Evolutionary conservation across 2,888 invertebrate genomes (phyloP).

Genomic region (Brachypterus glaber): DNA sequence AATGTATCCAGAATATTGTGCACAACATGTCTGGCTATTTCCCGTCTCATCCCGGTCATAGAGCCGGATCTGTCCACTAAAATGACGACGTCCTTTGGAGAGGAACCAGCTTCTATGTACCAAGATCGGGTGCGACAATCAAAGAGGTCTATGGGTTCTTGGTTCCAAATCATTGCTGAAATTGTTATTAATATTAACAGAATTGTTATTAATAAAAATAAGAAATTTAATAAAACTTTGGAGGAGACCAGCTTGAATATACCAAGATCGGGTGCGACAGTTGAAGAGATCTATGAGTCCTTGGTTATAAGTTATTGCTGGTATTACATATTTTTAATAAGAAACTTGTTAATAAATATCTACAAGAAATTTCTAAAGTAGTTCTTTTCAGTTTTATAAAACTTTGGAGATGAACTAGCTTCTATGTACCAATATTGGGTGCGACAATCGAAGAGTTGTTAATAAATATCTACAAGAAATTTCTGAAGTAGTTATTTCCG

Average conservation of each 20-base stretch:
- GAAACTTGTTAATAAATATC: no score
- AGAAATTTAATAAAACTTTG: no score
- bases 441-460: no score
- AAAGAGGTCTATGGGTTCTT: slow-evolving; percentile 81
- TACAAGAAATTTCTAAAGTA: no score
- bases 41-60: slow-evolving; percentile 62
- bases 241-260: slow-evolving; percentile 96
- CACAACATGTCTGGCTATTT: slow-evolving; percentile 82
- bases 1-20: slow-evolving; percentile 89
- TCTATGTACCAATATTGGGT: slow-evolving; percentile 95
- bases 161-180: slow-evolving; percentile 69
- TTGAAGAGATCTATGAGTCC: slow-evolving; percentile 89
- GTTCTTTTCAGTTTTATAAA: no score
- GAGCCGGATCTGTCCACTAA: slow-evolving; percentile 59
- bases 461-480: no score
- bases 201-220: no score
- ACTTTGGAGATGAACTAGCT: slow-evolving; percentile 95
- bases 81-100: slow-evolving; percentile 84
- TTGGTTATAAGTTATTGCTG: slow-evolving; percentile 69
- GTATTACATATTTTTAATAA: no score
- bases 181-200: no score
- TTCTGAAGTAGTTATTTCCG: no score
- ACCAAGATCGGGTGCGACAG: slow-evolving; percentile 91
- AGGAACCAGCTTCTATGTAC: slow-evolving; percentile 97
- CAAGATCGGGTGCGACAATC: slow-evolving; percentile 91